Percentiles rank a stretch among this genome's conserved stretches.
phyloP scores from a whole-genome alignment of 2,797 vertebrate species.

The Xerus rutilus region DNA sequence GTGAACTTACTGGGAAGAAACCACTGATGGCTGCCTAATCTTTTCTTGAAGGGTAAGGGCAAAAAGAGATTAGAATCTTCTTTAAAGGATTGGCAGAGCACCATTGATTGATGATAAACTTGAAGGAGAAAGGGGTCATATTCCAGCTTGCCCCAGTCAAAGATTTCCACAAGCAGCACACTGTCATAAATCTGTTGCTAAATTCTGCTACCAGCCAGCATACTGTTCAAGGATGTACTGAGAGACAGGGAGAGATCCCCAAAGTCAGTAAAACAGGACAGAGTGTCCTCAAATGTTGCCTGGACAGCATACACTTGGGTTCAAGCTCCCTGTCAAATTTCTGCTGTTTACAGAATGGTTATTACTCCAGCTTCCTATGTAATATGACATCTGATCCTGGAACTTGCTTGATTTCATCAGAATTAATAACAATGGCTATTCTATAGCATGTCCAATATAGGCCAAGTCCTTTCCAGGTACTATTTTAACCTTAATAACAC shows the following conservation, averaged over 20 bases:
- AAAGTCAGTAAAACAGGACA: slow-evolving; percentile 11
- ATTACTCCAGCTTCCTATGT: not conserved
- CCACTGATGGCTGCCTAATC: slow-evolving; percentile 49
- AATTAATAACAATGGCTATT: not conserved
- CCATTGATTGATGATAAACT: slow-evolving; percentile 71
- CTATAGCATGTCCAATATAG: not conserved
- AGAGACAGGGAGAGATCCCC: slow-evolving; percentile 13
- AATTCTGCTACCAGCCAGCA: slow-evolving; percentile 1
- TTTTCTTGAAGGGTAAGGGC: slow-evolving; percentile 56
- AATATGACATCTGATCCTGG: not conserved
- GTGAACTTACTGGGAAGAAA: not conserved
- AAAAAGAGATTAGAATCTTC: slow-evolving; percentile 68
- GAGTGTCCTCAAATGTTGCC: not conserved
- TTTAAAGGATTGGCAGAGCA: slow-evolving; percentile 57
- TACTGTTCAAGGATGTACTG: not conserved
- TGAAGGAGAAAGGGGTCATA: slow-evolving; percentile 76
- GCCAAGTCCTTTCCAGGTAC: not conserved
- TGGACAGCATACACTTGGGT: not conserved
- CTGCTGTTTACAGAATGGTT: not conserved
- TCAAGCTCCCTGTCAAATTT: not conserved
- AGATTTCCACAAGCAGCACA: slow-evolving; percentile 63
- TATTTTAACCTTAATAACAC: not conserved
- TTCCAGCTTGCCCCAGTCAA: slow-evolving; percentile 67
- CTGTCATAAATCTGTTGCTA: slow-evolving; percentile 22
- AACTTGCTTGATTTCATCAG: slow-evolving; percentile 6